phyloP scores from a whole-genome alignment of 2,888 invertebrate species.

The Gastracanthus pulcherrimus region DNA sequence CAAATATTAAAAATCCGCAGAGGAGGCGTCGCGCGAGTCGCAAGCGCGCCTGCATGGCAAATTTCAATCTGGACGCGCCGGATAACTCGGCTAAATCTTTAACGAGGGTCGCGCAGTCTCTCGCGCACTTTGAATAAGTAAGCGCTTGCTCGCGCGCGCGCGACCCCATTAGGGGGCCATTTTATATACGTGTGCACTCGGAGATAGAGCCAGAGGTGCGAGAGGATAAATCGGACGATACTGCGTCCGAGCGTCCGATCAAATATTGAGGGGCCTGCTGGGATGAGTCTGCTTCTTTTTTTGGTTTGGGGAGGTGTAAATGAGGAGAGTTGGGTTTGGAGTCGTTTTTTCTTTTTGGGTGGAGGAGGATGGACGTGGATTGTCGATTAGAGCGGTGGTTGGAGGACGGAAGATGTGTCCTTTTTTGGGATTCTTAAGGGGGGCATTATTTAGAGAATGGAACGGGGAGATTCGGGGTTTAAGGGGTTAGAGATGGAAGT shows the following conservation, averaged over 20 bases:
- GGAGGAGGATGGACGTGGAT: neutral
- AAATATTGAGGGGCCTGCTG: slow-evolving; percentile 42
- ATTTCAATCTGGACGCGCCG: slow-evolving; percentile 73
- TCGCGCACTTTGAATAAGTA: slow-evolving; percentile 70
- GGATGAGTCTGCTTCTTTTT: neutral
- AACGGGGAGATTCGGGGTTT: neutral
- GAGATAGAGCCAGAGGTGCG: too few species aligned
- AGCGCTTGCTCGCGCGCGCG: slow-evolving; percentile 66
- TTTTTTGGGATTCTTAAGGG: neutral
- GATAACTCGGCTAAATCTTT: slow-evolving; percentile 76
- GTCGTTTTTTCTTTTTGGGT: neutral
- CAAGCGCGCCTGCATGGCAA: slow-evolving; percentile 69
- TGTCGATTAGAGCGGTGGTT: slow-evolving; percentile 20
- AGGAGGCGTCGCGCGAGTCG: slow-evolving; percentile 33
- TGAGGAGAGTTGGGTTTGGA: neutral
- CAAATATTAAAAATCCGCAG: slow-evolving; percentile 66
- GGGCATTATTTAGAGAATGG: neutral
- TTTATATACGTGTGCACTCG: too few species aligned
- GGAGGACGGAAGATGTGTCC: neutral
- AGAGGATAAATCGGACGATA: slow-evolving; percentile 46
- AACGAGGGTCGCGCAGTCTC: slow-evolving; percentile 69
- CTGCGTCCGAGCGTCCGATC: slow-evolving; percentile 15
- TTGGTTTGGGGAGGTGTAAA: neutral
- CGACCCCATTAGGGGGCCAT: slow-evolving; percentile 71
- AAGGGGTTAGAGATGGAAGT: too few species aligned